phyloP scores from a whole-genome alignment of 2,797 vertebrate species.

The Dermochelys coriacea region DNA sequence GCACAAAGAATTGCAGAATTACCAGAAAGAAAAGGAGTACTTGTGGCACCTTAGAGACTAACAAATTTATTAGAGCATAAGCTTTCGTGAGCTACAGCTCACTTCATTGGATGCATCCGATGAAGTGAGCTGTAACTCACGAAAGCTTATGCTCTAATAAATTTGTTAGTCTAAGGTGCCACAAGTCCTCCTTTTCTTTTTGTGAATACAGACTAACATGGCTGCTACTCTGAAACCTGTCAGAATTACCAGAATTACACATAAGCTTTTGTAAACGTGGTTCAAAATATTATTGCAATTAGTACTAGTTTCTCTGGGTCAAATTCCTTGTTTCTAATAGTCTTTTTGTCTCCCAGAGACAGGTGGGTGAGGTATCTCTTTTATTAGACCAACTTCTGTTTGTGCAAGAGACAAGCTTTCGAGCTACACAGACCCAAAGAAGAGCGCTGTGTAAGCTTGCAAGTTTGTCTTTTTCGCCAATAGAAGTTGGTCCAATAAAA shows the following conservation, averaged over 20 bases:
- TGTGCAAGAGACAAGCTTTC: not conserved
- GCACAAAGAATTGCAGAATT: no score
- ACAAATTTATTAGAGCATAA: no score
- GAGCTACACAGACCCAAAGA: not conserved
- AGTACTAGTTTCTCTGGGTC: not conserved
- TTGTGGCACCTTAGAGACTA: no score
- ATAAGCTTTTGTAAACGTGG: not conserved
- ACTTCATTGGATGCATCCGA: no score
- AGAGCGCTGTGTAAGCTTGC: not conserved
- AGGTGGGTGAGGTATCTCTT: not conserved
- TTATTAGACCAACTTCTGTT: not conserved
- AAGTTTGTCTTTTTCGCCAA: not conserved
- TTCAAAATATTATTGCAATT: slow-evolving; percentile 21
- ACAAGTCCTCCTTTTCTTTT: no score
- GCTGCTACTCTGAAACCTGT: no score
- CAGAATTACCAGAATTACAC: slow-evolving; percentile 50
- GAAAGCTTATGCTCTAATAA: no score
- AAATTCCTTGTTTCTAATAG: not conserved
- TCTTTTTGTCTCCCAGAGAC: not conserved
- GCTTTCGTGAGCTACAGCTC: no score
- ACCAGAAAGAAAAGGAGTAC: no score
- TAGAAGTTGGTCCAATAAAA: not conserved
- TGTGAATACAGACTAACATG: no score
- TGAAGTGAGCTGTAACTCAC: no score
- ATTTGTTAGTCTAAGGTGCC: no score